Evolutionary conservation across 1,140 invertebrate genomes (phyloP).

Genomic region (Zaprionus vittiger): DNA sequence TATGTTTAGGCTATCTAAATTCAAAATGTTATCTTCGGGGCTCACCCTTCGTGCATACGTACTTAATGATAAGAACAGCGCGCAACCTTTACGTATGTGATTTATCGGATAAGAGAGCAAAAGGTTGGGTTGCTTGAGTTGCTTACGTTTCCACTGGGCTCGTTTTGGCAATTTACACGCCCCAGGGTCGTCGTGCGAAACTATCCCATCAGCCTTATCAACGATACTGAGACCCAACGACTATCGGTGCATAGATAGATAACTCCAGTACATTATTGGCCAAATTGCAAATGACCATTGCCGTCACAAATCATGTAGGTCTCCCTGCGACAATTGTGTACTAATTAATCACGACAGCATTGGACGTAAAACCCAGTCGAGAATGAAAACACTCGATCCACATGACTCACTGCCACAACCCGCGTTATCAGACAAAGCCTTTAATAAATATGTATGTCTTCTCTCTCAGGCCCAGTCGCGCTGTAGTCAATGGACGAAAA

Average conservation of each 20-base stretch:
- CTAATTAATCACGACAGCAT: slow-evolving; percentile 25
- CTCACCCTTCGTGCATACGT: slow-evolving; percentile 24
- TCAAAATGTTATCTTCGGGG: slow-evolving; percentile 21
- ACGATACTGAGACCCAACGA: not conserved
- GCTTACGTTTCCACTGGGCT: not conserved
- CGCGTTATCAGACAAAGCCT: slow-evolving; percentile 19
- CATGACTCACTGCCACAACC: slow-evolving; percentile 24
- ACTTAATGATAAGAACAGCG: slow-evolving; percentile 21
- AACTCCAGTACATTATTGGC: not conserved
- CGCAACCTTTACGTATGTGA: slow-evolving; percentile 5
- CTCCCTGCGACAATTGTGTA: slow-evolving; percentile 5
- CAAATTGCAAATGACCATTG: slow-evolving; percentile 2
- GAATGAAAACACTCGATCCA: slow-evolving; percentile 22
- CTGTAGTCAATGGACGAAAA: slow-evolving; percentile 19
- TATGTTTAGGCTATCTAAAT: slow-evolving; percentile 28
- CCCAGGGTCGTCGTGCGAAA: slow-evolving; percentile 1
- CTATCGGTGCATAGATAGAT: not conserved
- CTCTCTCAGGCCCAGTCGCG: not conserved
- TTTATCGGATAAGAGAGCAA: slow-evolving; percentile 7
- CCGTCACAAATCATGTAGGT: not conserved
- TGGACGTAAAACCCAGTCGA: not conserved
- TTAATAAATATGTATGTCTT: slow-evolving; percentile 14
- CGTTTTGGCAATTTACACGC: not conserved
- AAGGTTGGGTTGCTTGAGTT: not conserved
- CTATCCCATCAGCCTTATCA: not conserved